Conservation (phyloP, 1,140 invertebrate species). For the Diabrotica undecimpunctata region DNA sequence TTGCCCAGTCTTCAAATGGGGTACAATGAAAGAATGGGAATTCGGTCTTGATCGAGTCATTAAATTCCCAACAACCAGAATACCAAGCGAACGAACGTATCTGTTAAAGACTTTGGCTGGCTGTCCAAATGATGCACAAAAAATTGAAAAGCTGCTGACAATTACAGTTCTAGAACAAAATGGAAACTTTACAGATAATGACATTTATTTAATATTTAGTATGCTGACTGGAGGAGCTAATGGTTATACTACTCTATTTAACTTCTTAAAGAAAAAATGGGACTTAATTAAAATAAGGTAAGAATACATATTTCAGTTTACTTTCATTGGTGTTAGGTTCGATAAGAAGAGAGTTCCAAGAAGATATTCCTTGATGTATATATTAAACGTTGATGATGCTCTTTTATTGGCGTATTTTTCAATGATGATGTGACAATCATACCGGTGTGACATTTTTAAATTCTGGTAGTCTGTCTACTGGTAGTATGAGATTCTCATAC, state of each 20-base stretch:
- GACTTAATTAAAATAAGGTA: constrained; percentile 60
- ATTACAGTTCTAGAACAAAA: constrained; percentile 63
- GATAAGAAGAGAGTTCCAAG: neutral
- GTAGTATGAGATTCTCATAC: too few species aligned
- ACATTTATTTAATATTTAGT: constrained; percentile 67
- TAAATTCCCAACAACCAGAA: constrained; percentile 64
- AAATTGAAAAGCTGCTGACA: constrained; percentile 65
- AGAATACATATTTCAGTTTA: constrained; percentile 37
- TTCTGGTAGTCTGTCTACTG: too few species aligned
- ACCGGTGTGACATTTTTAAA: too few species aligned
- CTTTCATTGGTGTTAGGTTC: too few species aligned
- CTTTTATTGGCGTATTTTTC: too few species aligned
- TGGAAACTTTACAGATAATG: constrained; percentile 67
- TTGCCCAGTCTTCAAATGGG: constrained; percentile 75
- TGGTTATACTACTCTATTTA: constrained; percentile 66
- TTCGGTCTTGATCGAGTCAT: constrained; percentile 70
- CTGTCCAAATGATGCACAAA: constrained; percentile 64
- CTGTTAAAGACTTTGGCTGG: constrained; percentile 70
- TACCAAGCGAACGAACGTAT: constrained; percentile 68
- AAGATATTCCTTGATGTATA: too few species aligned
- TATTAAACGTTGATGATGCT: too few species aligned
- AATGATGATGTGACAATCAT: too few species aligned
- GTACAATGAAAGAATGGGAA: constrained; percentile 70
- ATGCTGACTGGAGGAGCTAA: constrained; percentile 63
- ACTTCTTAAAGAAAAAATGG: constrained; percentile 66